Evolutionary conservation across 35 echinoderm and acorn worm genomes (phyloP), one percentile per base, ranked within the genome.

Genomic region (Apostichopus japonicus): DNA sequence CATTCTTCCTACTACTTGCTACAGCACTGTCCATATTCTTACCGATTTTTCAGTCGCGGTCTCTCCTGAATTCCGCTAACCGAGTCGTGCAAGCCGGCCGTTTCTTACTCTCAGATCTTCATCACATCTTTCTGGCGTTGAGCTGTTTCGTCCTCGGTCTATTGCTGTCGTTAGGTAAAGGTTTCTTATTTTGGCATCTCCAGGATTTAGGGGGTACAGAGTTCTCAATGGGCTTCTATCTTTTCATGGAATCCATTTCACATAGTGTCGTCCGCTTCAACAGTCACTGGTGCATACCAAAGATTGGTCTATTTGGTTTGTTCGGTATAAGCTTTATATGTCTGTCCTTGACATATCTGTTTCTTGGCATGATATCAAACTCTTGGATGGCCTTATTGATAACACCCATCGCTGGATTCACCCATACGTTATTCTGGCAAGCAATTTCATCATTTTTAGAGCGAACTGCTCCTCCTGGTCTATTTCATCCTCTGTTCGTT

Each of bases 171-270:
- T 6, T 63, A 10, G 23, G 17, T 23, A 24, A 19, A 17, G 79
- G 77, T 17, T 92, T 92, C 71, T 23, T 92, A 13, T 92, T 92
- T 83, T 92, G 91, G 91, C 57, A 81, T 24, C 53, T 92, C 22
- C 77, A 67, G 24, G 91, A 92, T 65, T 23, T 83, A 8, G 58
- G 79, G 58, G 77, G 91, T 27, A 67, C 77, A 65, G 91, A 80
- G 24, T 53, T 82, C 5, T 54, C 91, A 10, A 92, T 92, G 75
- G 91, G 91, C 16, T 81, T 67, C 25, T 80, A 25, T 83, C 16
- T 92, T 6, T 23, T 24, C 5, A 22, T 92, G 44, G 77, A 81
- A 23, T 79, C 91, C 19, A 23, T 92, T 14, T 92, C 91, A 44
- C 91, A 92, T 6, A 51, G 77, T 44, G 11, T 81, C 8, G 71